These are phyloP conservation scores for Teleiodes luculella DNA, from an alignment of 2,888 invertebrate genomes.

Conservation along the genomic window DNA sequence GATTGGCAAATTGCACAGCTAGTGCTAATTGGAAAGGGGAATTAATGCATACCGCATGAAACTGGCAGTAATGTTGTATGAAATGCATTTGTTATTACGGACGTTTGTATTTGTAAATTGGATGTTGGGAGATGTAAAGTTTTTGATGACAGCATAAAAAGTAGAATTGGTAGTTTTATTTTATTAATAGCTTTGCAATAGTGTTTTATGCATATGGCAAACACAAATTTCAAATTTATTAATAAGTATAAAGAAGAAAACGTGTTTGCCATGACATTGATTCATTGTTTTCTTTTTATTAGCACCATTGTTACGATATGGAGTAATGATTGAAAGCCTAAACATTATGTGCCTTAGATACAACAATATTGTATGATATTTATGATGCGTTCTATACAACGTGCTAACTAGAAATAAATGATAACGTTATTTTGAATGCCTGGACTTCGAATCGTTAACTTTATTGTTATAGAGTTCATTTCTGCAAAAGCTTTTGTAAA, in stretches of 20 bases:
- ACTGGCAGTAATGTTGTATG: conserved; percentile 51
- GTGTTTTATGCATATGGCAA: conserved; percentile 42
- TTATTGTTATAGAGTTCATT: conserved; percentile 60
- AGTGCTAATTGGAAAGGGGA: conserved; percentile 40
- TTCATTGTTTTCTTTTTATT: conserved; percentile 47
- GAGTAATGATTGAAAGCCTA: conserved; percentile 77
- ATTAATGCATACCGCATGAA: conserved; percentile 41
- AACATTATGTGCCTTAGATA: conserved; percentile 80
- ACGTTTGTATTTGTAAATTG: conserved; percentile 38
- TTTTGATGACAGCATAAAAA: conserved; percentile 49
- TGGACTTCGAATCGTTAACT: conserved; percentile 54
- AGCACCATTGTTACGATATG: conserved; percentile 75
- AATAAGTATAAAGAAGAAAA: not conserved
- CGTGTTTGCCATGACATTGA: conserved; percentile 46
- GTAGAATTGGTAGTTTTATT: conserved; percentile 59
- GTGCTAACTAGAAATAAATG: conserved; percentile 77
- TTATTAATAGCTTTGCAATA: conserved; percentile 65
- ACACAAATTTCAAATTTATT: conserved; percentile 27
- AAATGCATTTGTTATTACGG: conserved; percentile 61
- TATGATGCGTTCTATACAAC: conserved; percentile 79
- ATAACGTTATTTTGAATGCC: conserved; percentile 71
- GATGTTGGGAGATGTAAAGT: conserved; percentile 42
- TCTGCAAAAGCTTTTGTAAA: conserved; percentile 60
- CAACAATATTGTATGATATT: conserved; percentile 80
- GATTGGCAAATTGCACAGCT: conserved; percentile 63